These are phyloP conservation scores for Diplazon laetatorius DNA, from an alignment of 2,888 invertebrate species.

Conservation along the genomic window DNA sequence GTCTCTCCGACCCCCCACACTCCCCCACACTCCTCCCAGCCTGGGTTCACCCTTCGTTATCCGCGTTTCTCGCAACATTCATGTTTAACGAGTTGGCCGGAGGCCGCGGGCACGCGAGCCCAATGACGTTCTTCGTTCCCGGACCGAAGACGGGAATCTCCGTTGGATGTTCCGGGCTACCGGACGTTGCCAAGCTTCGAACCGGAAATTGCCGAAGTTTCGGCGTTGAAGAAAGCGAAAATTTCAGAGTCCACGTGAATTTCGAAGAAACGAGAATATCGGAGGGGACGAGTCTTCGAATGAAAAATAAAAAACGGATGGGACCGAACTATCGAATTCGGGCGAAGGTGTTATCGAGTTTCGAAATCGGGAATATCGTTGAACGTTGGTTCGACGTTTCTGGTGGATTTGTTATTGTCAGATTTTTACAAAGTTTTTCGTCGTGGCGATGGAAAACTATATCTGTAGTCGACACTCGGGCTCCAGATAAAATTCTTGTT, in stretches of 20 bases:
- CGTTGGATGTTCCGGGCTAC: conserved; percentile 52
- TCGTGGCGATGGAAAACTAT: no score
- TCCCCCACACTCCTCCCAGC: conserved; percentile 47
- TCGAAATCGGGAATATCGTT: no score
- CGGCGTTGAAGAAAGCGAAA: conserved; percentile 17
- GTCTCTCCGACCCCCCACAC: conserved; percentile 2
- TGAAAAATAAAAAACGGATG: no score
- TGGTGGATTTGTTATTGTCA: no score
- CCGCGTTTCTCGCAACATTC: conserved; percentile 68
- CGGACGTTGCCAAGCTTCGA: conserved; percentile 55
- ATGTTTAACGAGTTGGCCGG: conserved; percentile 79
- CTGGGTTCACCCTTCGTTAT: conserved; percentile 7
- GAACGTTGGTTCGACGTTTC: no score
- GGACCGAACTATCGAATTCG: no score
- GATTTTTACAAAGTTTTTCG: no score
- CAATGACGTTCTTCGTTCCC: conserved; percentile 51
- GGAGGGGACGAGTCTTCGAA: no score
- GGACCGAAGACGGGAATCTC: conserved; percentile 63
- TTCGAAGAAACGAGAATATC: not conserved
- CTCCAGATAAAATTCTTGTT: no score
- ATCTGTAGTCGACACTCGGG: no score
- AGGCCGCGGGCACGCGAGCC: conserved; percentile 71
- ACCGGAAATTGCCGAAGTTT: conserved; percentile 80
- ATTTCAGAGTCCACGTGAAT: conserved; percentile 4
- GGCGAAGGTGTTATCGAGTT: no score